phyloP scores from a whole-genome alignment of 2,113 vertebrate species.

The Scolopax mira region DNA sequence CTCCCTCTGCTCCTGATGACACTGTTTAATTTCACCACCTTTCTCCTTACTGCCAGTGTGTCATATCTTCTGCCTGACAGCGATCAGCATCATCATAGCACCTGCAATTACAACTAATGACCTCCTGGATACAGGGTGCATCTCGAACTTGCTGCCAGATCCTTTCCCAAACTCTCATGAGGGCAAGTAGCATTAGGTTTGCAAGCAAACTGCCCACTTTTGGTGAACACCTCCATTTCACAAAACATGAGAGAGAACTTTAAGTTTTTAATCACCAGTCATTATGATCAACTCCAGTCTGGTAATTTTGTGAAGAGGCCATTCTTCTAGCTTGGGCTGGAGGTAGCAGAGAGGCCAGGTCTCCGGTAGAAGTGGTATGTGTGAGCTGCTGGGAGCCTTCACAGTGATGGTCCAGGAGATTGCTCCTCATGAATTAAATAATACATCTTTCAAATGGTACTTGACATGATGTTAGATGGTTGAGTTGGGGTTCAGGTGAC shows the following conservation, averaged over 20 bases:
- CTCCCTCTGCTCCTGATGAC: neutral
- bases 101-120: neutral
- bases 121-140: neutral
- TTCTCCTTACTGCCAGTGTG: neutral
- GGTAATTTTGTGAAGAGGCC: neutral
- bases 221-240: neutral
- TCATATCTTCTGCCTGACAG: neutral
- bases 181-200: neutral
- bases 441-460: neutral
- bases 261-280: neutral
- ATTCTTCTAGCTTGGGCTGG: neutral
- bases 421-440: neutral
- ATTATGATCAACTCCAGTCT: neutral
- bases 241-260: neutral
- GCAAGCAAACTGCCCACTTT: neutral
- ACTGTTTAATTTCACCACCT: neutral
- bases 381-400: neutral
- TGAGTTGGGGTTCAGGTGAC: neutral
- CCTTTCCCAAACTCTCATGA: neutral
- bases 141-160: neutral
- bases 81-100: neutral
- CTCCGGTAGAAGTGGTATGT: neutral
- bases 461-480: neutral
- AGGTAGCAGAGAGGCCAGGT: neutral
- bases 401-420: rapidly evolving